Percentiles rank a stretch among this genome's conserved stretches.
Conservation (phyloP, 2,113 vertebrate species). For the Puntigrus tetrazona region DNA sequence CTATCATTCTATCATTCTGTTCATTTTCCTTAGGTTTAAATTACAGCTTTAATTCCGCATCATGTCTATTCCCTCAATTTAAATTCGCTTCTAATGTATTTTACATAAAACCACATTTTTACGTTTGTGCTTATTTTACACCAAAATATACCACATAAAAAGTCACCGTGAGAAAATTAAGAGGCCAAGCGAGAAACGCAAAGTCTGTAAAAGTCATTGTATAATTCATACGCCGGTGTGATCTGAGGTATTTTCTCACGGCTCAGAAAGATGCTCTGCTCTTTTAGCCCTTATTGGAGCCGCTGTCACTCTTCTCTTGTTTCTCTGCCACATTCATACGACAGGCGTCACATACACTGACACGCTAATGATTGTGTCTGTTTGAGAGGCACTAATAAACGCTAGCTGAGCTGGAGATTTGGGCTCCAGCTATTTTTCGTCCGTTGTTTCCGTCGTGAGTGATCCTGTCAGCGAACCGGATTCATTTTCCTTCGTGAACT, state of each 20-base stretch:
- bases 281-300: slow-evolving; percentile 54
- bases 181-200: neutral
- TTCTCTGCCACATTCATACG: slow-evolving; percentile 6
- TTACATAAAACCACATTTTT: neutral
- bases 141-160: neutral
- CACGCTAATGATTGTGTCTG: slow-evolving; percentile 9
- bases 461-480: neutral
- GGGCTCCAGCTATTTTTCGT: neutral
- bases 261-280: slow-evolving; percentile 24
- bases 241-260: too few relatives aligned
- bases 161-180: neutral
- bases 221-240: neutral
- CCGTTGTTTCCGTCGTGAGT: neutral
- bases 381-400: slow-evolving; percentile 8
- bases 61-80: neutral
- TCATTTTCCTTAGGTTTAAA: too few relatives aligned
- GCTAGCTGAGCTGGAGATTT: neutral
- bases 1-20: neutral
- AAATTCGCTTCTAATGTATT: neutral
- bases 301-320: slow-evolving; percentile 51
- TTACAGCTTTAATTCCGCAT: neutral
- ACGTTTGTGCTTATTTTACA: neutral
- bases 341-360: neutral
- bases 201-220: neutral
- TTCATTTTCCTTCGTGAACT: neutral